A percentile compares a stretch with the other conserved stretches of the same genome.
Conservation (phyloP, 2,888 invertebrate species). For the Netelia melanura region DNA sequence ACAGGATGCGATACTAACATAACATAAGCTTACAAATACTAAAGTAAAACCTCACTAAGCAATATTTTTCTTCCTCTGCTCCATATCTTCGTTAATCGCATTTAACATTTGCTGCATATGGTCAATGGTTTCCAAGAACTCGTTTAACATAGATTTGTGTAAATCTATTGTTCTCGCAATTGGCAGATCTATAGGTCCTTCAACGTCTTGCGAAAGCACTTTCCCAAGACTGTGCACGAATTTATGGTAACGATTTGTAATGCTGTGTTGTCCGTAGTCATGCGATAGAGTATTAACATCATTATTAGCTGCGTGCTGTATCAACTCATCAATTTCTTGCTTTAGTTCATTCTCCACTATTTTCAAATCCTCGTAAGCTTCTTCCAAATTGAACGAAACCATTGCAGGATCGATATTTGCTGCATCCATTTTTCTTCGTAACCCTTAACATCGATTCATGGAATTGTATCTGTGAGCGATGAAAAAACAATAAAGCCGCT, state of each 20-base stretch:
- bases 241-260: constrained; percentile 70
- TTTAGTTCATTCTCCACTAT: constrained; percentile 68
- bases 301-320: constrained; percentile 70
- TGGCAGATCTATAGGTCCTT: constrained; percentile 73
- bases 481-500: not conserved
- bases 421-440: not conserved
- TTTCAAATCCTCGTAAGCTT: constrained; percentile 74
- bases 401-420: not conserved
- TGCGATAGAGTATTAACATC: constrained; percentile 52
- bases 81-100: constrained; percentile 61
- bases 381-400: constrained; percentile 75
- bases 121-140: constrained; percentile 71
- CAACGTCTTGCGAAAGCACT: constrained; percentile 53
- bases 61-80: constrained; percentile 72
- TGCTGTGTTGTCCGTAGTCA: constrained; percentile 64
- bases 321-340: constrained; percentile 73
- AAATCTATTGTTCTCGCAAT: constrained; percentile 75
- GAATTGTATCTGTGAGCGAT: too few species aligned
- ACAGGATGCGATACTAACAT: not conserved
- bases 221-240: constrained; percentile 70
- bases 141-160: constrained; percentile 69
- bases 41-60: constrained; percentile 71
- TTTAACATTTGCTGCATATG: constrained; percentile 62
- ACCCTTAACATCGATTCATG: too few species aligned
- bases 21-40: not conserved